Evolutionary conservation across 2,888 invertebrate species (phyloP), one percentile per base, ranked within the genome.

Genomic region (Dendrolimus pini): DNA sequence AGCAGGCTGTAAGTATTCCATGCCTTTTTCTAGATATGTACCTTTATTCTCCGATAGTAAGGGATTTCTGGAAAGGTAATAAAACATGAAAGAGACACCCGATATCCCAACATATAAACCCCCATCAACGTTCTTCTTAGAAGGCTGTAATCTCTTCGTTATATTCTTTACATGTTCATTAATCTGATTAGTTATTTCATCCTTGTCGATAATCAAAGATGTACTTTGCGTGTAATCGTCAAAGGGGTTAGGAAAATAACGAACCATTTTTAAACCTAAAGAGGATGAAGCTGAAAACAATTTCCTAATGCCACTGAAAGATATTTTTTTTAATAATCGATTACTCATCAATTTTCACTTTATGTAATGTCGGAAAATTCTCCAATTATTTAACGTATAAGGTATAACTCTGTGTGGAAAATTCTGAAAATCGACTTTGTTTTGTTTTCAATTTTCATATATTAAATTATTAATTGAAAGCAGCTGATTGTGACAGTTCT

Each of bases 41-140:
- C 70, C 62, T 65, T 82, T 89, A 54, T 90, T 78, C 47, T 83
- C 80, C 2, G 80, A 76, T 10, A 93, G 87, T 67, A 74, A 72
- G 0, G 92, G 79, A 55, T 93, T 92, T 72, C 92, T 92, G 13
- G 93, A 91, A 57, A 96, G 74, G 70, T 94, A 93, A 77, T 94
- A 94, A 70, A 94, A 94, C 94, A 95, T 95, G 74, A 93, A 97
- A 0, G 95, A 93, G 56, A 95, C 91, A 9, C 97, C 96, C 54
- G 93, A 92, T 42, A 93, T 82, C 1, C 95, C 95, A 54, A 94
- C 92, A 75, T 95, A 95, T 1, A 95, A 71, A 0, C 95, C 95
- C 9, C 89, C 90, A 9, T 85, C 84, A 8, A 94, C 93, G 72
- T 93, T 81, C 61, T 80, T 83, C 1, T 66, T 70, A 0, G 74